Conservation (phyloP, 2,113 vertebrate species). For the Ranitomeya variabilis region DNA sequence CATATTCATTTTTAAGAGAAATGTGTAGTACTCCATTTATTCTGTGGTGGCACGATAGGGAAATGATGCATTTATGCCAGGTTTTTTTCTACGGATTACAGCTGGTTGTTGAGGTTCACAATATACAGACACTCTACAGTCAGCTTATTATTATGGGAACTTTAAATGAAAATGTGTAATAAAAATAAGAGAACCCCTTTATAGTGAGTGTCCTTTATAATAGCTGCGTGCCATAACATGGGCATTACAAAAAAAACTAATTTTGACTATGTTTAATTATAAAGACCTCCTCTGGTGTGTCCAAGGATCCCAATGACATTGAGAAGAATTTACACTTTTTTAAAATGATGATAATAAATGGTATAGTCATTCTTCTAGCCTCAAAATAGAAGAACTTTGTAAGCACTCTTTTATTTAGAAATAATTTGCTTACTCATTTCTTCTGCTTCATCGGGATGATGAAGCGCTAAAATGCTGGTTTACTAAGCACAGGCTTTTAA, state of each 20-base stretch:
- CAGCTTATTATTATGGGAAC: too few species aligned
- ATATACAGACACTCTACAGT: too few species aligned
- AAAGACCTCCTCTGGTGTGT: background rate
- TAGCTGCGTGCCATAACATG: background rate
- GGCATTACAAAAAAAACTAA: background rate
- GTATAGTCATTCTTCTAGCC: background rate
- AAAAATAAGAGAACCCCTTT: background rate
- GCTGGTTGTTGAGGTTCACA: too few species aligned
- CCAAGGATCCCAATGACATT: background rate
- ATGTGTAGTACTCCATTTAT: too few species aligned
- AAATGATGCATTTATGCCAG: too few species aligned
- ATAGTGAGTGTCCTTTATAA: background rate
- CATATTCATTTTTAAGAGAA: too few species aligned
- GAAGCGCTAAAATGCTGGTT: conserved; percentile 17
- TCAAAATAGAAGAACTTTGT: conserved; percentile 8
- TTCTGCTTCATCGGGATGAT: conserved; percentile 10
- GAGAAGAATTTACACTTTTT: background rate
- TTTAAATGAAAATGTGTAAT: too few species aligned
- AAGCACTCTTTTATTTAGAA: conserved; percentile 34
- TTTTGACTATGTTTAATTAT: background rate
- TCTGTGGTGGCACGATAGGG: too few species aligned
- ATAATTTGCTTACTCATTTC: conserved; percentile 42
- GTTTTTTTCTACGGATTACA: too few species aligned
- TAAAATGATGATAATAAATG: conserved; percentile 3
- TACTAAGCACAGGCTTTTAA: conserved; percentile 38